Evolutionary conservation across 2,113 vertebrate species (phyloP), one percentile per base, ranked within the genome.

Genomic region (Callipepla californica): DNA sequence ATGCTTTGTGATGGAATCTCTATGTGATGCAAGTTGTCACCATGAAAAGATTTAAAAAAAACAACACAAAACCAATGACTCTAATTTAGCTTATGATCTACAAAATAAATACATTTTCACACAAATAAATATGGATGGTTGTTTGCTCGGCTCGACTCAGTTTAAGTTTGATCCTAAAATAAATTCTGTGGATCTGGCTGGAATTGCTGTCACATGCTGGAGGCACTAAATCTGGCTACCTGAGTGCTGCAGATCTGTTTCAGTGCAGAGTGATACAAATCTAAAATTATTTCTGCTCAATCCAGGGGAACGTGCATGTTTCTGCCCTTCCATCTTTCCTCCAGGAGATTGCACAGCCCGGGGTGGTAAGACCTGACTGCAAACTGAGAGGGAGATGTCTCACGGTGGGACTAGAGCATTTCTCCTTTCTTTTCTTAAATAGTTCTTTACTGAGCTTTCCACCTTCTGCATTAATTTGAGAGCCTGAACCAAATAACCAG

Each of bases 401-500:
- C 74, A 78, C 57, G 72, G 26, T 79, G 40, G 62, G 89, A 89
- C 67, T 65, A 61, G 16, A 94, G 53, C 59, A 76, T 91, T 94
- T 90, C 80, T 92, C 5, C 36, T 80, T 83, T 93, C 38, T 90
- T 82, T 75, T 78, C 73, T 91, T 74, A 83, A 94, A 66, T 55
- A 89, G 47, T 87, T 85, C 91, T 92, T 92, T 85, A 91, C 68
- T 93, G 80, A 91, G 92, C 76, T 90, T 93, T 89, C 78, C 40
- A 75, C 87, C 87, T 96, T 88, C 90, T 75, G 58, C 87, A 86
- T 95, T 95, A 96, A 94, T 95, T 91, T 90, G 90, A 94, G 30
- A 94, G 36, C 75, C 42, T 73, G 89, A 96, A 90, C 90, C 93
- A 95, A 94, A 87, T 95, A 96, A 96, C 93, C 85, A 94, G 85